Conservation (phyloP, 2,113 vertebrate genomes). For the Fulica atra region DNA sequence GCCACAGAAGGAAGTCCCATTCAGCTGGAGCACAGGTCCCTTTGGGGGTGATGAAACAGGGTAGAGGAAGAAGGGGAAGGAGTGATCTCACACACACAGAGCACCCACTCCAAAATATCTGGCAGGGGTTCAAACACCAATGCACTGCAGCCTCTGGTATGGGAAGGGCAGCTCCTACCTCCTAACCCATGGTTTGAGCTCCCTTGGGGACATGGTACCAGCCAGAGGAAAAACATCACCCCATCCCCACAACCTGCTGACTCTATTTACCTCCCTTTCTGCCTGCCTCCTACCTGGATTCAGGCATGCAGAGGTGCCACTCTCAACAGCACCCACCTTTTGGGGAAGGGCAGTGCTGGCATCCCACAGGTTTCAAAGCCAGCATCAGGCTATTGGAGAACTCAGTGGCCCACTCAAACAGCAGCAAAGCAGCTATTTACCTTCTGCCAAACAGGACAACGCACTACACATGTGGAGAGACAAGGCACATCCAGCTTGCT, state of each 20-base stretch:
- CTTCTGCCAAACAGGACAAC: not conserved
- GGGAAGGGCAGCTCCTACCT: not conserved
- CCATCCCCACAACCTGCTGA: not conserved
- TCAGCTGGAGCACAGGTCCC: not conserved
- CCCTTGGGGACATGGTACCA: not conserved
- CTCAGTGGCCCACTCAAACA: not conserved
- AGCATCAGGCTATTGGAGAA: not conserved
- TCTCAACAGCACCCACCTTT: not conserved
- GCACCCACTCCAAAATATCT: not conserved
- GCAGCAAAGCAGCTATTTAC: not conserved
- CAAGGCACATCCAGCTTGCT: not conserved
- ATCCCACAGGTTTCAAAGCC: not conserved
- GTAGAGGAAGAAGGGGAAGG: not conserved
- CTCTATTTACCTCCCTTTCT: not conserved
- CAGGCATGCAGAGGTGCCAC: not conserved
- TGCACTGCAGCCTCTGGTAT: fast-evolving
- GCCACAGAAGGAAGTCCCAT: not conserved
- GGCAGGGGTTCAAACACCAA: not conserved
- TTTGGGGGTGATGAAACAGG: not conserved
- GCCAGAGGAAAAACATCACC: not conserved
- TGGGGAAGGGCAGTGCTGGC: not conserved
- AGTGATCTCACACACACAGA: not conserved
- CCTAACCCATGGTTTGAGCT: not conserved
- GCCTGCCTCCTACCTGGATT: too few species aligned
- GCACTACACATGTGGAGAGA: not conserved